A percentile compares a stretch with the other conserved stretches of the same genome.
These are phyloP conservation scores for Chironomus riparius DNA, from an alignment of 2,888 invertebrate genomes.

Conservation along the genomic window DNA sequence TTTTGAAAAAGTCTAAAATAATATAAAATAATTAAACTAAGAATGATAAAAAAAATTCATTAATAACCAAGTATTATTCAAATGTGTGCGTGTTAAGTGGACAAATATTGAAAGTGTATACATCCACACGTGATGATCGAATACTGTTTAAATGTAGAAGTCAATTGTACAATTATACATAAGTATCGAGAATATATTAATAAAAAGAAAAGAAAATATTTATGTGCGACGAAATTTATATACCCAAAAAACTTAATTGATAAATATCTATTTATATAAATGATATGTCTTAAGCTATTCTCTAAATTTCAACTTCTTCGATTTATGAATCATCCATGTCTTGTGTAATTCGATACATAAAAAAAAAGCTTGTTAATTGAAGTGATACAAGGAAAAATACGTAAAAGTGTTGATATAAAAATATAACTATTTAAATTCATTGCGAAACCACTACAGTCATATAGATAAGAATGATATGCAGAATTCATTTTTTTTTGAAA, in stretches of 20 bases:
- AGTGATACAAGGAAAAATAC: too few relatives aligned
- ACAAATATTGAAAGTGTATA: neutral
- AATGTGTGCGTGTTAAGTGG: slow-evolving; percentile 7
- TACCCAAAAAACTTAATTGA: neutral
- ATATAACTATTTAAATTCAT: too few relatives aligned
- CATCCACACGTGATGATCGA: neutral
- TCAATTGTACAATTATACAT: neutral
- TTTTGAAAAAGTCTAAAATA: neutral
- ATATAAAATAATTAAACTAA: neutral
- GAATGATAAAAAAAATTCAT: neutral
- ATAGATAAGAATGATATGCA: too few relatives aligned
- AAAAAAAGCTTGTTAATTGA: too few relatives aligned
- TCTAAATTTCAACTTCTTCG: too few relatives aligned
- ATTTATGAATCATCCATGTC: too few relatives aligned
- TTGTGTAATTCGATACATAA: too few relatives aligned
- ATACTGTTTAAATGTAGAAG: neutral
- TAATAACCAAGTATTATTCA: neutral
- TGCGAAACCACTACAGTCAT: too few relatives aligned
- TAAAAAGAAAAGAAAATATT: neutral
- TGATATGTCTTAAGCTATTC: neutral
- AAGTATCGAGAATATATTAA: neutral
- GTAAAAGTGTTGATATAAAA: too few relatives aligned
- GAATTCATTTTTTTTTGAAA: too few relatives aligned
- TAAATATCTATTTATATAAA: neutral
- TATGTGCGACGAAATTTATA: neutral